Base-by-base conservation (phyloP, 2,113 vertebrate species). In the Mungos mungo region DNA sequence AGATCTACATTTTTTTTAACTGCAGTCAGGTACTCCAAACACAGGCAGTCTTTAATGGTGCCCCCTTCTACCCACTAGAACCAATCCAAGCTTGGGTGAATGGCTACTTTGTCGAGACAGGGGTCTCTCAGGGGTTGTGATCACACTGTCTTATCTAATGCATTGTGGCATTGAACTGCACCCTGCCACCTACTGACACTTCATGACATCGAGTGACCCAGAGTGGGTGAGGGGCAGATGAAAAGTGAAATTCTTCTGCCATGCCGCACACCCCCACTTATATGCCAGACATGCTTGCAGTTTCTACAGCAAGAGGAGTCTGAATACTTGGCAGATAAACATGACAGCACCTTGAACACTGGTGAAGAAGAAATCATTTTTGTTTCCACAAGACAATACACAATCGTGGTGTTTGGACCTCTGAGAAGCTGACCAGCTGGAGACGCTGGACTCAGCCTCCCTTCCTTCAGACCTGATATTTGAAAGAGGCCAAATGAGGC, bases 331-430 rank as follows among this genome's bases (percentile, higher is more conserved):
- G 97, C 97, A 98, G 6, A 96, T 95, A 98, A 97, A 96, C 21
- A 85, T 85, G 82, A 88, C 23, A 98, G 81, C 68, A 98, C 95
- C 95, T 23, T 98, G 97, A 98, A 96, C 33, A 87, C 90, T 97
- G 88, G 19, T n/a, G 54, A 94, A 96, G 96, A 98, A 85, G 45
- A 97, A 90, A 91, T 98, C 92, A 98, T 98, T 98, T 98, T 98
- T 97, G 98, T 97, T 98, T 96, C 95, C 91, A 57, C 72, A 29
- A 95, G 91, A 95, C 33, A 93, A 94, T 50, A 96, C 76, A 97
- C 89, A 96, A 52, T 50, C 97, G 88, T 65, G 54, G 95, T 54
- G 31, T 97, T 97, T 97, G 97, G 82, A 95, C 96, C 95, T 88
- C 93, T 69, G 76, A 90, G 96, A 95, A 93, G 82, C 38, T 60